Evolutionary conservation across 2,888 invertebrate species (phyloP), one percentile per base, ranked within the genome.

Genomic region (Xestia sexstrigata): DNA sequence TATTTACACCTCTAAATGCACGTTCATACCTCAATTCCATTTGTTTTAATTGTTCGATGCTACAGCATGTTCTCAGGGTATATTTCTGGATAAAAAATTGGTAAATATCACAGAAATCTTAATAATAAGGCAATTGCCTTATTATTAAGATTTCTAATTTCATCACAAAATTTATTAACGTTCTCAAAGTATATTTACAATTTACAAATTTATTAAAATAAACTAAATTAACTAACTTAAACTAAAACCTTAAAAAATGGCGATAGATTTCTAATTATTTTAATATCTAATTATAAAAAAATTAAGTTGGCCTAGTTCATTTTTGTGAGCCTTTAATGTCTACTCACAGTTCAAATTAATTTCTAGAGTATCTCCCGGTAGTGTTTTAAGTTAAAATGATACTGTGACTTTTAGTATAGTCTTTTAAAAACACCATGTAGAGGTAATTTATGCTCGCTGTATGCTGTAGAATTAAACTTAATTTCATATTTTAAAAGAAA

Each of bases 1-100:
- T 62, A 85, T 78, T 86, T 68, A 62, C 73, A 49, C 47, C 17
- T 55, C 9, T 72, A 47, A 72, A 72, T 72, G 77, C 62, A 69
- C 26, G 23, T 71, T 39, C 47, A 26, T n/a, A 35, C 52, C n/a
- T 42, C 52, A 30, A 11, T 35, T 70, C 20, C 20, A 52, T 8
- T 3, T 47, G 45, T 74, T 74, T 78, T 75, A 73, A 78, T 75
- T 70, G 45, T 60, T 60, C 13, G 6, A 72, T 47, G 39, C 11
- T 81, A 83, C 66, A 82, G 82, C 15, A 66, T 63, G 83, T 78
- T 52, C 9, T 20, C 35, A 26, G 45, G 15, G 7, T n/a, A 13
- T 66, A 15, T 30, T 52, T 20, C 2, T 45, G 17, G n/a, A 65
- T 26, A 23, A 42, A n/a, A 42, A 65, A 15, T 17, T 17, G 1